A percentile compares a stretch with the other conserved stretches of the same genome.
These are phyloP conservation scores for Columba janthina DNA, from an alignment of 2,113 vertebrate species.

Conservation along the genomic window DNA sequence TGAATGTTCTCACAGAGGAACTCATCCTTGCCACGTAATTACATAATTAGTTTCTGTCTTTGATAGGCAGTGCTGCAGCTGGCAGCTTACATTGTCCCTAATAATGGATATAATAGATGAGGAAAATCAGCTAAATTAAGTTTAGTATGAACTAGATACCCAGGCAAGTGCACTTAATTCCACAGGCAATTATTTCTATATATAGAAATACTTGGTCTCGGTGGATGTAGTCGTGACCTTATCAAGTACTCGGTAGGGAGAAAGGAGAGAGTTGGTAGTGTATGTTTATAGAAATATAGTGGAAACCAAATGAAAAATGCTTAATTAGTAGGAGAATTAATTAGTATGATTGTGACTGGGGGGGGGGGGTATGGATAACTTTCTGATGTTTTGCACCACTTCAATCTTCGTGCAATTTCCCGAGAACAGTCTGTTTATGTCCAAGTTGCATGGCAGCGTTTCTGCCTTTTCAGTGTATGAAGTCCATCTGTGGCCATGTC, in stretches of 20 bases:
- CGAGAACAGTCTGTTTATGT: background rate
- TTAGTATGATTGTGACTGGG: background rate
- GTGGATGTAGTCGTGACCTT: slow-evolving; percentile 31
- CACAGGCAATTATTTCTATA: slow-evolving; percentile 58
- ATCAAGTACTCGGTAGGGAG: background rate
- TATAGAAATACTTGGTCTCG: slow-evolving; percentile 54
- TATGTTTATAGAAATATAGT: background rate
- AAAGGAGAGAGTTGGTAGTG: background rate
- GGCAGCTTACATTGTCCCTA: background rate
- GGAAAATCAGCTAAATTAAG: slow-evolving; percentile 59
- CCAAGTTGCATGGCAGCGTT: background rate
- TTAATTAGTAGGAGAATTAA: background rate
- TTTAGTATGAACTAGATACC: slow-evolving; percentile 62
- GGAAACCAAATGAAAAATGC: background rate
- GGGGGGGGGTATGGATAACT: background rate
- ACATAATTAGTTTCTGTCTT: slow-evolving; percentile 31
- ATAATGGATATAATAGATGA: slow-evolving; percentile 30
- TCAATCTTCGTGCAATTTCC: background rate
- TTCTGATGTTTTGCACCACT: background rate
- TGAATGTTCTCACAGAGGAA: background rate
- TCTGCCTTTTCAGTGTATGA: background rate
- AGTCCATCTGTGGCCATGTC: background rate
- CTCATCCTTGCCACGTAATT: slow-evolving; percentile 1
- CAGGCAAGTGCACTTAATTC: slow-evolving; percentile 55
- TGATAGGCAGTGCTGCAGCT: slow-evolving; percentile 28